Evolutionary conservation across 2,888 invertebrate genomes (phyloP).

Genomic region (Nomada hirtipes): DNA sequence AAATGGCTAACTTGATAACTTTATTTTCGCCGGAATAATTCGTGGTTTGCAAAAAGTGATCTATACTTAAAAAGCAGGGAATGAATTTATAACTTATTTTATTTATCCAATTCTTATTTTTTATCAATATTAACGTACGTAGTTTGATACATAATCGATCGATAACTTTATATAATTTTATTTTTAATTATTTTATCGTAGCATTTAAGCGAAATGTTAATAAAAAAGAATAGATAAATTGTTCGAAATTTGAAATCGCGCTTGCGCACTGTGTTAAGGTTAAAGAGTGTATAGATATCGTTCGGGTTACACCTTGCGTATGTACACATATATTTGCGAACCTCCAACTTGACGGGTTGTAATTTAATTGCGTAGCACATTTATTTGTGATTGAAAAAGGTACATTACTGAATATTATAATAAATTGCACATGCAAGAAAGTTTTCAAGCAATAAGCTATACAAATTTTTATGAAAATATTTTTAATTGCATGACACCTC

Average conservation of each 20-base stretch:
- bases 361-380: neutral
- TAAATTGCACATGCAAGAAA: neutral
- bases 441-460: neutral
- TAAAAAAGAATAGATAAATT: neutral
- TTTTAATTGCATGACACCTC: neutral
- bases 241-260: constrained; percentile 36
- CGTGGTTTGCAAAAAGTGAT: no score
- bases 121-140: no score
- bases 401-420: neutral
- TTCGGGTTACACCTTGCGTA: neutral
- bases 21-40: no score
- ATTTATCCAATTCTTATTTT: no score
- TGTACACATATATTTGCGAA: neutral
- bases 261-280: constrained; percentile 27
- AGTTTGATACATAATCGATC: no score
- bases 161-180: no score
- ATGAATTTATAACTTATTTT: no score
- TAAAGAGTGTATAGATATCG: neutral
- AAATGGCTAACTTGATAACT: no score
- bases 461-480: neutral
- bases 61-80: no score
- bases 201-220: neutral
- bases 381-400: neutral
- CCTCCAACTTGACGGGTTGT: neutral
- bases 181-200: neutral